phyloP scores from a whole-genome alignment of 2,113 vertebrate species.

The Lonchura striata region DNA sequence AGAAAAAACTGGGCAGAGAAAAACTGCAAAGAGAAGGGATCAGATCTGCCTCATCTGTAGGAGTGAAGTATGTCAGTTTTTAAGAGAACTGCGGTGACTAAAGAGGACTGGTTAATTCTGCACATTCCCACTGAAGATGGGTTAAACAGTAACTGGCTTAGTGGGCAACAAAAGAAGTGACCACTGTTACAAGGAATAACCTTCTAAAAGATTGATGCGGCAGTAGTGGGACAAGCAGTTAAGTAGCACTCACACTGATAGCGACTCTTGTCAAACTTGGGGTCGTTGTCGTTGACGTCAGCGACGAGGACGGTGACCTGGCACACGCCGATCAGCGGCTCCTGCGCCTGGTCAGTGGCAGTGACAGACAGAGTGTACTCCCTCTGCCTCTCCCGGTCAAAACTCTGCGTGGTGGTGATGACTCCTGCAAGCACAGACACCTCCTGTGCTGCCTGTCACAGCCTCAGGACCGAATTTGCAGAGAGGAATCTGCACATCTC shows the following conservation, averaged over 20 bases:
- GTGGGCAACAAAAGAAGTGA: neutral
- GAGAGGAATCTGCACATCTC: neutral
- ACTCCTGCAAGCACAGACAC: conserved; percentile 72
- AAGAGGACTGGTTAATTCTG: neutral
- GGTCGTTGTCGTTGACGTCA: conserved; percentile 88
- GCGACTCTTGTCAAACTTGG: conserved; percentile 87
- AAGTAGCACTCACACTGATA: conserved; percentile 79
- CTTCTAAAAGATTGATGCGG: neutral
- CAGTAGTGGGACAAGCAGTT: neutral
- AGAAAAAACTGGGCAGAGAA: neutral
- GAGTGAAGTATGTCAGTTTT: neutral
- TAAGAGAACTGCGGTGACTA: neutral
- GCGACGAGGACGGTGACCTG: conserved; percentile 79
- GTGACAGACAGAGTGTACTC: conserved; percentile 82
- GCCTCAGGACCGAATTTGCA: neutral
- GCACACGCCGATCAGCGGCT: conserved; percentile 85
- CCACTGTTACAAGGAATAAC: neutral
- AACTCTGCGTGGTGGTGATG: conserved; percentile 78
- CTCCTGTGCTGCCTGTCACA: neutral
- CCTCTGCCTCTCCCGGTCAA: conserved; percentile 85
- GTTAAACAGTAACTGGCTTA: neutral
- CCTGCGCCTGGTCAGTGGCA: conserved; percentile 83
- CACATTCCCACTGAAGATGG: neutral
- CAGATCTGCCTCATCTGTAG: neutral
- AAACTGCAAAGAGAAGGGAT: neutral